Evolutionary conservation across 2,113 vertebrate genomes (phyloP).

Genomic region (Oxyruncus cristatus): DNA sequence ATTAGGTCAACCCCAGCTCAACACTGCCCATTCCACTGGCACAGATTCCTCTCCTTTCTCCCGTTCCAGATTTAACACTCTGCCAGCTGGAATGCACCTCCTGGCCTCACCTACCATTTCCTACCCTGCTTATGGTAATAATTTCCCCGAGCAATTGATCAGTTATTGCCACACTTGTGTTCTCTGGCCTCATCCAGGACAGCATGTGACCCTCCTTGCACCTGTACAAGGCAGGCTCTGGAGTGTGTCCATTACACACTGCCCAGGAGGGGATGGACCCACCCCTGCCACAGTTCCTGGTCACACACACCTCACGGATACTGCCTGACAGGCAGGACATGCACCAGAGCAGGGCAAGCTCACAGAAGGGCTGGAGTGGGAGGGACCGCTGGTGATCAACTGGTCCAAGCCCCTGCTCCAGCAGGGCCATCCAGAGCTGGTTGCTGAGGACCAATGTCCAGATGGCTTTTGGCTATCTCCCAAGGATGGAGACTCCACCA

Average conservation of each 20-base stretch:
- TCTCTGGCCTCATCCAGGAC: background rate
- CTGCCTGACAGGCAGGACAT: accelerated
- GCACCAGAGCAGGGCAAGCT: accelerated
- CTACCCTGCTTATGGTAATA: accelerated
- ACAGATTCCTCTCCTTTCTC: background rate
- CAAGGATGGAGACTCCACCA: background rate
- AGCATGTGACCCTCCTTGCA: background rate
- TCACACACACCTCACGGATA: background rate
- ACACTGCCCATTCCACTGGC: background rate
- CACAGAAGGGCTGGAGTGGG: background rate
- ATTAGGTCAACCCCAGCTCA: background rate
- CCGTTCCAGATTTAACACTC: background rate
- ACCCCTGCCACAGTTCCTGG: background rate
- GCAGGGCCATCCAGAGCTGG: background rate
- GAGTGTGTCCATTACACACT: background rate
- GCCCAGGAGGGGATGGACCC: background rate
- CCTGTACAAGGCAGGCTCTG: background rate
- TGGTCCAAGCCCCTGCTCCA: background rate
- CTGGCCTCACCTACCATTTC: background rate
- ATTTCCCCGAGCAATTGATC: background rate
- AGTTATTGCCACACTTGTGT: background rate
- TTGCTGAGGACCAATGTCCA: background rate
- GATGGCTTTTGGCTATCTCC: background rate
- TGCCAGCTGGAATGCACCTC: background rate
- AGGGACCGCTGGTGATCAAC: background rate